Evolutionary conservation across 1,140 invertebrate species (phyloP).

Genomic region (Dryas iulia): DNA sequence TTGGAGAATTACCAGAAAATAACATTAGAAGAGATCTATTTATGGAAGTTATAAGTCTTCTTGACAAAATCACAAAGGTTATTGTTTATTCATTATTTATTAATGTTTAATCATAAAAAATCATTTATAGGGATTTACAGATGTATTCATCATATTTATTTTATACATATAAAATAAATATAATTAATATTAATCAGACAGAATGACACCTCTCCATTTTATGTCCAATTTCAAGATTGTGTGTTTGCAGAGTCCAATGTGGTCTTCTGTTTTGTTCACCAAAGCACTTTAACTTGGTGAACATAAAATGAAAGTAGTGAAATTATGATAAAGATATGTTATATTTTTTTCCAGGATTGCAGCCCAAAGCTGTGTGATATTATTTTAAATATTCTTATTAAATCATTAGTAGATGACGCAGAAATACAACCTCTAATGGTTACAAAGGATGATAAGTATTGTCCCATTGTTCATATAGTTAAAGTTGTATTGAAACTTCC

Average conservation of each 20-base stretch:
- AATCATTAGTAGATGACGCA: slow-evolving; percentile 43
- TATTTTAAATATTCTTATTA: slow-evolving; percentile 40
- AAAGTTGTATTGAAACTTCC: slow-evolving; percentile 35
- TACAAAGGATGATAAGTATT: slow-evolving; percentile 28
- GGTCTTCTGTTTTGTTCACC: too few species aligned
- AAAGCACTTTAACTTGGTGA: too few species aligned
- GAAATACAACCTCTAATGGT: slow-evolving; percentile 40
- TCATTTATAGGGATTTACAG: slow-evolving; percentile 36
- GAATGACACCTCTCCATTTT: neutral
- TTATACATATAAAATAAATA: neutral
- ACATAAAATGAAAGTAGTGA: too few species aligned
- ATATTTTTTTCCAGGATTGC: slow-evolving; percentile 23
- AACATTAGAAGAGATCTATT: slow-evolving; percentile 49
- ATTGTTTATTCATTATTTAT: neutral
- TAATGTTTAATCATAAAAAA: too few species aligned
- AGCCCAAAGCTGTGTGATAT: slow-evolving; percentile 27
- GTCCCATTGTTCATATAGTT: slow-evolving; percentile 40
- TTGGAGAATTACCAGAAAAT: slow-evolving; percentile 51
- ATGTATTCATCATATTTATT: slow-evolving; percentile 32
- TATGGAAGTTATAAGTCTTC: slow-evolving; percentile 39
- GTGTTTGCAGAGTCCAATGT: too few species aligned
- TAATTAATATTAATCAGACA: slow-evolving; percentile 1
- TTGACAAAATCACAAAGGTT: neutral
- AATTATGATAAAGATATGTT: too few species aligned
- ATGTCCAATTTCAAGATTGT: too few species aligned